Base-by-base conservation (phyloP, 2,113 vertebrate species). In the Pithys albifrons region DNA sequence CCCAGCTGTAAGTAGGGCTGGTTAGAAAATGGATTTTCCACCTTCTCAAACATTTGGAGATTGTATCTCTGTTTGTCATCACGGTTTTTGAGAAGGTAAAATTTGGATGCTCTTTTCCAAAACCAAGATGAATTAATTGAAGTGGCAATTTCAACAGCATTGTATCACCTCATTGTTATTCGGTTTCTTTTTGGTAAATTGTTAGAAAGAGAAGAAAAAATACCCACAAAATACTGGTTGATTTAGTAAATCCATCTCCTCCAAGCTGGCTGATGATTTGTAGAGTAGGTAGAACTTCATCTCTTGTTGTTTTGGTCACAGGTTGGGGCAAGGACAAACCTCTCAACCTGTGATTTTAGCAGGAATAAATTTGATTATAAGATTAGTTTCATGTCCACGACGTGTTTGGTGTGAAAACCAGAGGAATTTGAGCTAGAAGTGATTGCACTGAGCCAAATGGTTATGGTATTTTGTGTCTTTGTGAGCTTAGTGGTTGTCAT, bases 1-100 rank as follows among this genome's bases (percentile, higher is more conserved):
- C 86, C 95, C 95, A 92, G 91, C 33, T 41, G 2, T 96, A 95
- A 97, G 96, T 96, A 97, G 95, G 46, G 83, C 76, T 97, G 96
- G 93, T 96, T 92, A 96, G 94, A 89, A 97, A 96, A 97, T 95
- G 96, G 70, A 96, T 95, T 97, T 97, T 97, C 94, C 92, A 89
- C 91, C 91, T 94, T 89, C 66, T 78, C 22, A 93, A 88, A 80
- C 48, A 81, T 79, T 19, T 64, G 48, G 89, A 87, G 89, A 87
- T 86, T 28, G 28, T 43, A 78, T 72, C 92, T 73, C 58, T 92
- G 86, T 41, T 85, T 90, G 48, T n/a, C 65, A 72, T 89, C 77
- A 13, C 19, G 15, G 39, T 9, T 58, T 89, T 61, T 37, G 65
- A 64, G 71, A 66, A 79, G 70, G 19, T 54, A 37, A 75, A 69